These are phyloP conservation scores for Rhinoptilus africanus DNA, from an alignment of 2,113 vertebrate genomes.

Conservation along the genomic window DNA sequence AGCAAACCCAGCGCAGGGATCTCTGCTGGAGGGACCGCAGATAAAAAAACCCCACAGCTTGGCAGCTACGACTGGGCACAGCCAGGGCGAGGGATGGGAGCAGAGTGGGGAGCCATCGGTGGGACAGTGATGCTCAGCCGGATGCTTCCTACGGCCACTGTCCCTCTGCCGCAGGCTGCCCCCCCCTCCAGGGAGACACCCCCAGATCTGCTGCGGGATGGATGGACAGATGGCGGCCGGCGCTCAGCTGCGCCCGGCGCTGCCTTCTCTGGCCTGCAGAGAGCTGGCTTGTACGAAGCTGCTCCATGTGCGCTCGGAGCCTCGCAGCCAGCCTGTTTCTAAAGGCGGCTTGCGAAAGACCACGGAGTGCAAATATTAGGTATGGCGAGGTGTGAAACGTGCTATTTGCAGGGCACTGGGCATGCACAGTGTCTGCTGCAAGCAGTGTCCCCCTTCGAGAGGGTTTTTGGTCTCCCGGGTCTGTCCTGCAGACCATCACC, in stretches of 20 bases:
- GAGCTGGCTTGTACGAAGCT: not conserved
- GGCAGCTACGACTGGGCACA: not conserved
- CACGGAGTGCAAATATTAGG: not conserved
- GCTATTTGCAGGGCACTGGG: not conserved
- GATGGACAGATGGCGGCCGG: not conserved
- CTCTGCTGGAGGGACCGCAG: not conserved
- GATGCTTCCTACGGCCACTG: not conserved
- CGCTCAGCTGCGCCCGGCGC: not conserved
- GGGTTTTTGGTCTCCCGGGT: not conserved
- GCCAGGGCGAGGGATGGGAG: accelerated
- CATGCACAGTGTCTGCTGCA: not conserved
- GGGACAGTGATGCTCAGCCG: not conserved
- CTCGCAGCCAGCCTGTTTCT: not conserved
- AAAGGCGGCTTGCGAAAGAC: not conserved
- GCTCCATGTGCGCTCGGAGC: not conserved
- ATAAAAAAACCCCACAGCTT: not conserved
- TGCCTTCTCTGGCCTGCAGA: not conserved
- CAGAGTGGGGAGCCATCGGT: accelerated
- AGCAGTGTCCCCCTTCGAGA: not conserved
- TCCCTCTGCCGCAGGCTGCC: not conserved
- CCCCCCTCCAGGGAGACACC: not conserved
- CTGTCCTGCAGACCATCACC: not conserved
- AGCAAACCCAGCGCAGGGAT: not conserved
- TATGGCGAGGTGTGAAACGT: not conserved
- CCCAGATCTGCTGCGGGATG: not conserved